These are phyloP conservation scores for Potamarius usumacintae DNA, from an alignment of 2,113 vertebrate species.

Conservation along the genomic window DNA sequence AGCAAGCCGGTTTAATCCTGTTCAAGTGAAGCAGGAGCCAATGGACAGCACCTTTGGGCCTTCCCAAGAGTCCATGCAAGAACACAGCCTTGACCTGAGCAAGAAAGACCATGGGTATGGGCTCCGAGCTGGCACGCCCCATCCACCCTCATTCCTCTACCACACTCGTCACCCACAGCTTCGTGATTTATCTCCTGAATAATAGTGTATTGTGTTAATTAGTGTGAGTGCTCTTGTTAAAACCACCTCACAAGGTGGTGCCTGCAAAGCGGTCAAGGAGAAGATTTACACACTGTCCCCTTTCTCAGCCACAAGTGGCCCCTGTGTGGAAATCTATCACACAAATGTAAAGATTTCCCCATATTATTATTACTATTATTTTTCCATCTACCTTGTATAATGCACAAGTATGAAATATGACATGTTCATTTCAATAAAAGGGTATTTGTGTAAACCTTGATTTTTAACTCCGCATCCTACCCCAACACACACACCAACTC, in stretches of 20 bases:
- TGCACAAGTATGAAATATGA: conserved; percentile 51
- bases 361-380: conserved; percentile 1
- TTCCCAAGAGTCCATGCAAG: conserved; percentile 82
- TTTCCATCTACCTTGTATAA: conserved; percentile 24
- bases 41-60: conserved; percentile 67
- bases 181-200: conserved; percentile 52
- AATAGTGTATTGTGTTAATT: conserved; percentile 58
- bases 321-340: conserved; percentile 47
- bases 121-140: neutral
- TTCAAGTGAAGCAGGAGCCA: conserved; percentile 86
- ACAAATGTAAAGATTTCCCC: conserved; percentile 50
- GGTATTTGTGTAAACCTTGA: conserved; percentile 64
- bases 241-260: conserved; percentile 50
- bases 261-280: conserved; percentile 51
- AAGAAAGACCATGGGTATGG: conserved; percentile 88
- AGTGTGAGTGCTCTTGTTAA: conserved; percentile 55
- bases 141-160: neutral
- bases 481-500: neutral
- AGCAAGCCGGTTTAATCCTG: conserved; percentile 80
- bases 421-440: conserved; percentile 54
- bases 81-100: conserved; percentile 93
- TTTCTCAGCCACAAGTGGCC: conserved; percentile 20
- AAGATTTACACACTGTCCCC: conserved; percentile 49
- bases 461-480: neutral
- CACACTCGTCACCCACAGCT: neutral